Conservation (phyloP, 2,888 invertebrate species). For the Lepidochrysops patricia region DNA sequence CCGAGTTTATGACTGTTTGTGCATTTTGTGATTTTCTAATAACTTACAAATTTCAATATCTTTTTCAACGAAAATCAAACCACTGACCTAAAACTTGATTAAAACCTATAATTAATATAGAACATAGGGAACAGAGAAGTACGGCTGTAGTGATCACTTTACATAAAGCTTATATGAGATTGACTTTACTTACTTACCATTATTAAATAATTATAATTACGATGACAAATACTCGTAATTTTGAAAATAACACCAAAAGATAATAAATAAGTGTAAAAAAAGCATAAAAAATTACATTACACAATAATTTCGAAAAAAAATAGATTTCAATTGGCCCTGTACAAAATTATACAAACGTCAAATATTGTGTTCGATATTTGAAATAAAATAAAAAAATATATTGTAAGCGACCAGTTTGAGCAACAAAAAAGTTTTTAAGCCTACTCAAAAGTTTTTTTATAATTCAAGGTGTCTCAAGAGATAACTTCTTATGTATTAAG, state of each 20-base stretch:
- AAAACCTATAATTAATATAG: too few species aligned
- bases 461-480: too few species aligned
- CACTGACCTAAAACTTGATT: too few species aligned
- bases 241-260: slow-evolving; percentile 41
- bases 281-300: slow-evolving; percentile 49
- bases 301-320: slow-evolving; percentile 66
- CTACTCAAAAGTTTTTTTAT: too few species aligned
- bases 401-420: slow-evolving; percentile 16
- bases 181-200: neutral
- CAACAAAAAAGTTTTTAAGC: slow-evolving; percentile 11
- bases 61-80: too few species aligned
- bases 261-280: slow-evolving; percentile 34
- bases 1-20: too few species aligned
- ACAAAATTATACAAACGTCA: slow-evolving; percentile 27
- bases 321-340: slow-evolving; percentile 50
- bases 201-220: slow-evolving; percentile 45
- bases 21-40: too few species aligned
- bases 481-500: too few species aligned
- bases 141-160: too few species aligned
- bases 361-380: slow-evolving; percentile 42
- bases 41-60: too few species aligned
- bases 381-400: slow-evolving; percentile 31
- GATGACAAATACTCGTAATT: slow-evolving; percentile 60
- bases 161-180: too few species aligned
- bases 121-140: too few species aligned